Conservation (phyloP, 2,888 invertebrate genomes). For the Pseudolycoriella hygida region DNA sequence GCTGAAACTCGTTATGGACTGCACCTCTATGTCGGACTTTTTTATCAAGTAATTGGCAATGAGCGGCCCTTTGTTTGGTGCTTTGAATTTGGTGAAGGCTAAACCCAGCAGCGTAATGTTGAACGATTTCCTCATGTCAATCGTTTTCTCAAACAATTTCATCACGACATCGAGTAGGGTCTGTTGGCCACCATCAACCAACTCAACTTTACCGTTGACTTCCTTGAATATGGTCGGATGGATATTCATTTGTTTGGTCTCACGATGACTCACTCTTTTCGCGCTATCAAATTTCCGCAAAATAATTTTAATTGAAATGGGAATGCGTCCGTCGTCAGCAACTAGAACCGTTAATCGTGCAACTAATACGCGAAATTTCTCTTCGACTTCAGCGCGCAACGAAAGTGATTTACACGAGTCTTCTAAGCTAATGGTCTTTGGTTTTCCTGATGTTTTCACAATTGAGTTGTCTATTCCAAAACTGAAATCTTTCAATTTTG, state of each 20-base stretch:
- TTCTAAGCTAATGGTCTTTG: conserved; percentile 63
- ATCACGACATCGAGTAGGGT: conserved; percentile 52
- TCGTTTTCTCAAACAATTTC: conserved; percentile 56
- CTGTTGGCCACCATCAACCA: conserved; percentile 36
- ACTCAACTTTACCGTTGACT: conserved; percentile 28
- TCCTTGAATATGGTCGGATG: conserved; percentile 43
- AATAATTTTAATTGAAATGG: conserved; percentile 55
- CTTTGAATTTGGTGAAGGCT: conserved; percentile 66
- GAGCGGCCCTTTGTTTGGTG: conserved; percentile 48
- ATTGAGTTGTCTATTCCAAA: conserved; percentile 55
- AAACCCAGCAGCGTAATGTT: conserved; percentile 65
- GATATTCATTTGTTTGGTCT: conserved; percentile 58
- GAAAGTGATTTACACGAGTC: conserved; percentile 60
- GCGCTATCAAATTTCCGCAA: conserved; percentile 52
- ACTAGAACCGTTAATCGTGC: conserved; percentile 52
- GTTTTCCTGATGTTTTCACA: conserved; percentile 58
- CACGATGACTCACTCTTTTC: conserved; percentile 49
- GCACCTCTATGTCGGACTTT: conserved; percentile 50
- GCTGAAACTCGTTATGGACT: conserved; percentile 50
- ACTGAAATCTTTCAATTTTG: conserved; percentile 47
- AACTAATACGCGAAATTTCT: conserved; percentile 48
- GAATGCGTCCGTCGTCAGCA: conserved; percentile 52
- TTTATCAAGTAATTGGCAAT: conserved; percentile 59
- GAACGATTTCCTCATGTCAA: conserved; percentile 54
- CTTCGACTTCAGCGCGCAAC: conserved; percentile 53